Base-by-base conservation (phyloP, 2,113 vertebrate species). In the Circaetus gallicus region DNA sequence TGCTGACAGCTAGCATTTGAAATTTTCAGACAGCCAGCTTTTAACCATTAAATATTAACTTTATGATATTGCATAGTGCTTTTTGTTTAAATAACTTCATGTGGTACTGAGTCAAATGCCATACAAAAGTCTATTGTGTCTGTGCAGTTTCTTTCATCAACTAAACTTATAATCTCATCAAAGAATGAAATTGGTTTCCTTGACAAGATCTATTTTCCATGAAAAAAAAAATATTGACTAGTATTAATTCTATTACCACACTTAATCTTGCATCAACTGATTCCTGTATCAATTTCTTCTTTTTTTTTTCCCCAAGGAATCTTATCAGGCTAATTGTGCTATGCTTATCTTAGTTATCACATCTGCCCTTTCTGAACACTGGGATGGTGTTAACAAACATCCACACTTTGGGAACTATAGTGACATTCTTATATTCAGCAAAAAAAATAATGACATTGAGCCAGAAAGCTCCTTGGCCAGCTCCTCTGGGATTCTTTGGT, bases 171-270 rank as follows among this genome's bases (percentile, higher is more conserved):
- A 83, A 94, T 84, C 82, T 82, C 77, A 90, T 90, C 92, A 95
- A 86, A 91, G 71, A 66, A 91, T 69, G 21, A 95, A 97, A 95
- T 94, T 89, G 38, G 15, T 82, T 97, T 96, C 69, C 34, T 82
- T 85, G 91, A 91, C 86, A 97, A 91, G 83, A 84, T 86, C 77
- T 87, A 61, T 84, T 82, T 96, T 84, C 76, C 24, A 52, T 65
- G 6, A 26, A 38, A 83, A 86, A 56, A 40, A 65, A 52, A 36
- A 24, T 11, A 90, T 38, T 20, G 18, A 36, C 15, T 92, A 24
- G 13, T 49, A 81, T 91, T 95, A 93, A 96, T 94, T 91, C 56
- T 76, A 81, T 91, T 94, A 74, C 86, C 63, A 86, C 2, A 2
- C 52, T 86, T 90, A 86, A 71, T 82, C 83, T 88, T 84, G 5